A percentile compares a stretch with the other conserved stretches of the same genome.
These are phyloP conservation scores for Coluber constrictor DNA, from an alignment of 2,797 vertebrate genomes.

Conservation along the genomic window DNA sequence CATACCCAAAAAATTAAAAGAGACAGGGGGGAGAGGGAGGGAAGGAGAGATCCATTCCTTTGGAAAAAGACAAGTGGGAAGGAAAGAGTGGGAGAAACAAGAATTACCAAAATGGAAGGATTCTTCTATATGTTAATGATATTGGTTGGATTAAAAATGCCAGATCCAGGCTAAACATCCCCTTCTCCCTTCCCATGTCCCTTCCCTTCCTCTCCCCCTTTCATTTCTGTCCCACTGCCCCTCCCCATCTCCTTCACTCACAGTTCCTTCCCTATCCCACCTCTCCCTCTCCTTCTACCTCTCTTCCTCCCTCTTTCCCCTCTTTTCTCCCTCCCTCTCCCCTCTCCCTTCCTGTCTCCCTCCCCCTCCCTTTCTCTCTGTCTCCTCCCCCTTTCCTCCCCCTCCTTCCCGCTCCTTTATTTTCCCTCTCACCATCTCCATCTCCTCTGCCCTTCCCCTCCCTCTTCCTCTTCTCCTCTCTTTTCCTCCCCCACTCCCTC, in stretches of 20 bases:
- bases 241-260: background rate
- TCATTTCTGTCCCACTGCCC: background rate
- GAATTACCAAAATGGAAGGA: background rate
- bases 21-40: background rate
- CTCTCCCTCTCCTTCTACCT: too few species aligned
- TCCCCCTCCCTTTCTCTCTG: too few species aligned
- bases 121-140: background rate
- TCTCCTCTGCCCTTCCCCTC: too few species aligned
- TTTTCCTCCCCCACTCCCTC: too few species aligned
- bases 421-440: too few species aligned
- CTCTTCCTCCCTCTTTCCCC: too few species aligned
- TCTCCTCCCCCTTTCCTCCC: too few species aligned
- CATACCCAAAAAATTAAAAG: background rate
- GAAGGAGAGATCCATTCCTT: background rate
- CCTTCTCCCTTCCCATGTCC: background rate
- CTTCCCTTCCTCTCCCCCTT: background rate
- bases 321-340: too few species aligned
- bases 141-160: background rate
- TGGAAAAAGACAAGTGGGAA: background rate
- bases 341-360: too few species aligned
- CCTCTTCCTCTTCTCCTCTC: too few species aligned
- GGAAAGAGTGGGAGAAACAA: background rate
- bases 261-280: background rate
- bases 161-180: too few species aligned
- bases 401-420: too few species aligned